Percentiles rank a stretch among this genome's conserved stretches.
These are phyloP conservation scores for Andrena chrysosceles DNA, from an alignment of 2,888 invertebrate genomes.

Conservation along the genomic window DNA sequence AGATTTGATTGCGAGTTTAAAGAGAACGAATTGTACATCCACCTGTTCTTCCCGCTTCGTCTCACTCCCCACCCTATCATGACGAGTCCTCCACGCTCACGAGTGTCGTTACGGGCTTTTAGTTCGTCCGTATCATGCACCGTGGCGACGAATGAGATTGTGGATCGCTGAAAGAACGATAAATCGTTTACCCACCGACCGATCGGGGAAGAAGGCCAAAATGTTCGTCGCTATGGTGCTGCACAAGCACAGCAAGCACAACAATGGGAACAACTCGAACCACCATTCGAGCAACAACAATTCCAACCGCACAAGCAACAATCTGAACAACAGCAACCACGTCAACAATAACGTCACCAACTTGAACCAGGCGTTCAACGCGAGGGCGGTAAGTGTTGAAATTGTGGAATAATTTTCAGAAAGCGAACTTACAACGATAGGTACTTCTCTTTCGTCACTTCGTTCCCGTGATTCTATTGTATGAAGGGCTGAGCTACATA, in stretches of 20 bases:
- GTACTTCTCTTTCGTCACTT: background rate
- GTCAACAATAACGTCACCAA: slow-evolving; percentile 80
- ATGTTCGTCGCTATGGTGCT: slow-evolving; percentile 84
- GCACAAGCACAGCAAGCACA: slow-evolving; percentile 82
- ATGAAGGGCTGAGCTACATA: background rate
- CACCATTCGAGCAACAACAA: slow-evolving; percentile 76
- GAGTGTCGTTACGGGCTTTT: slow-evolving; percentile 35
- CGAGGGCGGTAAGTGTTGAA: slow-evolving; percentile 79
- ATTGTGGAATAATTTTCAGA: background rate
- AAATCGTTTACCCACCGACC: slow-evolving; percentile 48
- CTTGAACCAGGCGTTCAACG: slow-evolving; percentile 75
- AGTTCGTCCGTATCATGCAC: slow-evolving; percentile 58
- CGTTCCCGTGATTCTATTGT: background rate
- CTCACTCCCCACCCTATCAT: background rate
- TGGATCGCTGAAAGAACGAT: slow-evolving; percentile 46
- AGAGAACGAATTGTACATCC: slow-evolving; percentile 48
- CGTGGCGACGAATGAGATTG: slow-evolving; percentile 61
- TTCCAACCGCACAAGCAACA: slow-evolving; percentile 67
- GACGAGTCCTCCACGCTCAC: slow-evolving; percentile 24
- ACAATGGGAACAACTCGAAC: slow-evolving; percentile 74
- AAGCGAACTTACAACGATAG: background rate
- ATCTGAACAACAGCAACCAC: slow-evolving; percentile 78
- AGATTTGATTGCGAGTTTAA: background rate
- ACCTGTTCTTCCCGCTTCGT: slow-evolving; percentile 34
- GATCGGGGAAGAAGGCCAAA: slow-evolving; percentile 59